A percentile compares a stretch with the other conserved stretches of the same genome.
Evolutionary conservation across 1,140 invertebrate genomes (phyloP).

Genomic region (Lasioglossum baleicum): DNA sequence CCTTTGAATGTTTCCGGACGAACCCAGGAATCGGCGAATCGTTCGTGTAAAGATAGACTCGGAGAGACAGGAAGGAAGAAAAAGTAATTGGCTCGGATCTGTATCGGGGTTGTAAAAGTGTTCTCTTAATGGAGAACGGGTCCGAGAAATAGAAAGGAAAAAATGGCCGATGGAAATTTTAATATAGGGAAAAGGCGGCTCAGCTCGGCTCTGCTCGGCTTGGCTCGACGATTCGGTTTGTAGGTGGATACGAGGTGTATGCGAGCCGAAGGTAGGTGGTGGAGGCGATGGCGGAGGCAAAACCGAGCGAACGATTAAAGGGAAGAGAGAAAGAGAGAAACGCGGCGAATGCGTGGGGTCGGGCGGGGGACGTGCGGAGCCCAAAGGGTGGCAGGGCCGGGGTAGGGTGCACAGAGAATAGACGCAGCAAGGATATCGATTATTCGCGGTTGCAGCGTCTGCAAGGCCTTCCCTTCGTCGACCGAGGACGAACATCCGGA

Average conservation of each 20-base stretch:
- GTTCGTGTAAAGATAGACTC: not conserved
- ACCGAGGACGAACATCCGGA: conserved; percentile 32
- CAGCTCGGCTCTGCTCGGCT: no score
- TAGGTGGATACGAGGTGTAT: conserved; percentile 8
- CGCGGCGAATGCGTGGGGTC: no score
- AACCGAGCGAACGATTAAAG: conserved; percentile 1
- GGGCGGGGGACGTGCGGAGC: not conserved
- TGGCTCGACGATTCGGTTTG: not conserved
- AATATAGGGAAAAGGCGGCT: no score
- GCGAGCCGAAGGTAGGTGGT: no score
- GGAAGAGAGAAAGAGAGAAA: not conserved
- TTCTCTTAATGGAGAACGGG: no score
- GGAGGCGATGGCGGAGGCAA: no score
- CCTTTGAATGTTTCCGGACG: no score
- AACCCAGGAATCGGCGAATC: not conserved
- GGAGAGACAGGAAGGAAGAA: no score
- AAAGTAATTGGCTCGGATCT: no score
- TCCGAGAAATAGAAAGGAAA: no score
- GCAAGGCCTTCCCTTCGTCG: conserved; percentile 30
- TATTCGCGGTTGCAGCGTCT: conserved; percentile 63
- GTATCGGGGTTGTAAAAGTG: no score
- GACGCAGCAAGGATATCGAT: conserved; percentile 67
- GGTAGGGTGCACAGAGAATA: conserved; percentile 41
- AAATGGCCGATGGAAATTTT: no score
- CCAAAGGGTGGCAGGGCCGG: conserved; percentile 2